phyloP scores from a whole-genome alignment of 2,113 vertebrate genomes.

The Laterallus jamaicensis region DNA sequence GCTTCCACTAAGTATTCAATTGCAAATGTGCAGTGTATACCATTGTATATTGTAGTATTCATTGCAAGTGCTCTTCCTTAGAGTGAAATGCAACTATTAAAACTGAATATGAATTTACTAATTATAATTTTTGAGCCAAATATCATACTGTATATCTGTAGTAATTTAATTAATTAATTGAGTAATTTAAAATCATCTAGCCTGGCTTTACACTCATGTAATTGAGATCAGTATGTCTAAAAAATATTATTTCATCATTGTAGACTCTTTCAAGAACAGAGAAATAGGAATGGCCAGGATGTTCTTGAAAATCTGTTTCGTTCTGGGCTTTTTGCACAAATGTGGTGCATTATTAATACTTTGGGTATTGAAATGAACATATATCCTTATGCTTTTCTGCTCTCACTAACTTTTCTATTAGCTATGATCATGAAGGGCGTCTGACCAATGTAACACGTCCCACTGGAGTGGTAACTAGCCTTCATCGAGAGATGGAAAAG shows the following conservation, averaged over 20 bases:
- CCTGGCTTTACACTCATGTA: slow-evolving; percentile 1
- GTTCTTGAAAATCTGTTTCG: slow-evolving; percentile 62
- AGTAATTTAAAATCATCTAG: not conserved
- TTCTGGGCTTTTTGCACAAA: slow-evolving; percentile 37
- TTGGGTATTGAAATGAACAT: slow-evolving; percentile 54
- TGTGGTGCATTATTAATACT: slow-evolving; percentile 56
- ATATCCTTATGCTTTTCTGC: slow-evolving; percentile 60
- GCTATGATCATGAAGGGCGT: slow-evolving; percentile 97
- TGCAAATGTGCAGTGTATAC: not conserved
- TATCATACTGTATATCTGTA: not conserved
- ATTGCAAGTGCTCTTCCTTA: not conserved
- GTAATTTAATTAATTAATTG: not conserved
- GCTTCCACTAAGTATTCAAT: not conserved
- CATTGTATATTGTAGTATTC: not conserved
- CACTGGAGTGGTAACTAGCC: slow-evolving; percentile 95
- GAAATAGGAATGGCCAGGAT: slow-evolving; percentile 9
- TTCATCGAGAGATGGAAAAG: slow-evolving; percentile 97
- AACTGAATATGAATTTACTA: not conserved
- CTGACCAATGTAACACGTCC: slow-evolving; percentile 97
- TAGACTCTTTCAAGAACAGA: slow-evolving; percentile 51
- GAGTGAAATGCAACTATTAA: not conserved
- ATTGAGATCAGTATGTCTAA: slow-evolving; percentile 5
- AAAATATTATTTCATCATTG: not conserved
- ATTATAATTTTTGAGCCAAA: not conserved
- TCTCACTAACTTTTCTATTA: slow-evolving; percentile 74